A percentile compares a stretch with the other conserved stretches of the same genome.
Conservation (phyloP, 2,113 vertebrate genomes). For the Petrocephalus microphthalmus region DNA sequence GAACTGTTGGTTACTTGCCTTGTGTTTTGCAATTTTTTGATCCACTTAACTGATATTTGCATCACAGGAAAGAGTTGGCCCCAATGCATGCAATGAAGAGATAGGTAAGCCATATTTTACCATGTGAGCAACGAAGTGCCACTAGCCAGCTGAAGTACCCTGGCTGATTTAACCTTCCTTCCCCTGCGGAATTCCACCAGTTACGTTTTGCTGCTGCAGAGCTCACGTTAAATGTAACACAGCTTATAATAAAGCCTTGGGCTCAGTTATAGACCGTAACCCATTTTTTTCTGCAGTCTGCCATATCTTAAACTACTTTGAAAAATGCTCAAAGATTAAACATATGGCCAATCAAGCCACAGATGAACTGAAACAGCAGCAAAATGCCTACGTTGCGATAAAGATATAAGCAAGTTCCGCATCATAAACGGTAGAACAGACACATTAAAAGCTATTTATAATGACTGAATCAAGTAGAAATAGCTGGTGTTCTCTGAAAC, state of each 20-base stretch:
- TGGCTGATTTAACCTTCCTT: background rate
- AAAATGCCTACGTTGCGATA: background rate
- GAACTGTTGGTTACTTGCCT: background rate
- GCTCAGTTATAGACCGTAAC: background rate
- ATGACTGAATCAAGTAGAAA: background rate
- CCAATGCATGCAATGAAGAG: background rate
- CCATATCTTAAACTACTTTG: background rate
- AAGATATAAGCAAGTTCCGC: background rate
- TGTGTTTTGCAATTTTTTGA: background rate
- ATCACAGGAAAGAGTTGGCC: background rate
- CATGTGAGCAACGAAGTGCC: background rate
- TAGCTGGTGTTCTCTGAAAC: background rate
- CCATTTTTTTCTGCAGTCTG: background rate
- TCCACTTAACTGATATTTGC: background rate
- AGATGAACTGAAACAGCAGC: slow-evolving; percentile 2
- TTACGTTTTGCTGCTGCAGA: background rate
- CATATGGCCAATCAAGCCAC: slow-evolving; percentile 8
- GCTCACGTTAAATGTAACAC: background rate
- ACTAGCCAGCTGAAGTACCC: background rate
- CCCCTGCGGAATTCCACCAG: background rate
- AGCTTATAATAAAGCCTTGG: background rate
- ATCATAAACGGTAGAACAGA: background rate
- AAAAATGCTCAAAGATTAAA: background rate
- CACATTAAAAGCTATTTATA: background rate
- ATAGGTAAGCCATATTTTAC: background rate